Conservation (phyloP, 37 sponge, comb jelly and placozoan species). For the Chondrilla cf. caribensis region DNA sequence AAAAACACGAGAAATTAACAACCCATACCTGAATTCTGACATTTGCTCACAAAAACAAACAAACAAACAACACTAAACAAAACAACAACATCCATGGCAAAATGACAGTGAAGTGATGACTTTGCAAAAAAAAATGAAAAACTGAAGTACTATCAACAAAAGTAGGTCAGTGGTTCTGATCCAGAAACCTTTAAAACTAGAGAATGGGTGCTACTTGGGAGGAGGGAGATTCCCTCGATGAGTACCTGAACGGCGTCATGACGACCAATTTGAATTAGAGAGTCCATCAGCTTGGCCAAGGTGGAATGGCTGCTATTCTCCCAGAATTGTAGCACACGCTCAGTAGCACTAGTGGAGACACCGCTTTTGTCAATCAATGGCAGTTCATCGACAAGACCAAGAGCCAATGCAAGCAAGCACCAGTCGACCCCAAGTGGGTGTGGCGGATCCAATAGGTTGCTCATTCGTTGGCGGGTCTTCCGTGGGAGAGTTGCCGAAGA, state of each 20-base stretch:
- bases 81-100: no score
- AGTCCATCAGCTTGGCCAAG: slow-evolving; percentile 63
- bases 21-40: no score
- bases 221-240: slow-evolving; percentile 59
- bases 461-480: slow-evolving; percentile 48
- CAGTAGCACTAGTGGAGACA: slow-evolving; percentile 65
- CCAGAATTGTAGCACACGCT: slow-evolving; percentile 62
- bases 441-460: slow-evolving; percentile 71
- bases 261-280: slow-evolving; percentile 70
- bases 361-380: slow-evolving; percentile 43
- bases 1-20: no score
- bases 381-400: slow-evolving; percentile 73
- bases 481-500: slow-evolving; percentile 33
- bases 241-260: slow-evolving; percentile 56
- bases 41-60: no score
- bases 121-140: background rate
- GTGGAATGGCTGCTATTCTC: slow-evolving; percentile 41
- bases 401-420: slow-evolving; percentile 77
- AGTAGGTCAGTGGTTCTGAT: slow-evolving; percentile 67
- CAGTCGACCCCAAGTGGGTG: slow-evolving; percentile 84
- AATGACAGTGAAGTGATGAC: background rate
- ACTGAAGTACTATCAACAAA: slow-evolving; percentile 28
- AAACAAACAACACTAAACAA: no score
- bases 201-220: slow-evolving; percentile 48
- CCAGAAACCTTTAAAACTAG: slow-evolving; percentile 69